Percentiles rank a stretch among this genome's conserved stretches.
Evolutionary conservation across 2,113 vertebrate species (phyloP).

Genomic region (Sciurus niger): DNA sequence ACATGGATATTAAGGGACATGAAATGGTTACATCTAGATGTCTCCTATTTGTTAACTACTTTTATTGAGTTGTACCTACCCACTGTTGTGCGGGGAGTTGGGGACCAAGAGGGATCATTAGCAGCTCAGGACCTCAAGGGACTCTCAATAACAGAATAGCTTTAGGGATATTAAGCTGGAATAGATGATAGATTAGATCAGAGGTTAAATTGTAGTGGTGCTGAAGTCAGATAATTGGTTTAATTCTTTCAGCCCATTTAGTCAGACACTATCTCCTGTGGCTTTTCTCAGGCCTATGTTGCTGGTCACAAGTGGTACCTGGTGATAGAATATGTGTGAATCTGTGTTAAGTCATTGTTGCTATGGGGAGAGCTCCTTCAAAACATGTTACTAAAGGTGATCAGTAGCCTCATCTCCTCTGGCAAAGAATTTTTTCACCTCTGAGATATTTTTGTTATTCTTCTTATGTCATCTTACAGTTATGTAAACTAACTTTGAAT

Average conservation of each 20-base stretch:
- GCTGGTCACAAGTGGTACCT: neutral
- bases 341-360: neutral
- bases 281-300: neutral
- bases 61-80: neutral
- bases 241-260: constrained; percentile 43
- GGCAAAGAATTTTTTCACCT: constrained; percentile 10
- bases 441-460: neutral
- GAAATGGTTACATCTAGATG: constrained; percentile 32
- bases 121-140: neutral
- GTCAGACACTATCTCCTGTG: neutral
- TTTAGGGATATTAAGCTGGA: constrained; percentile 20
- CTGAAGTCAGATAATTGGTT: constrained; percentile 27
- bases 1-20: neutral
- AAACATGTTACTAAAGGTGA: neutral
- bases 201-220: constrained; percentile 26
- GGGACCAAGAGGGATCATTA: constrained; percentile 7
- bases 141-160: neutral
- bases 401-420: neutral
- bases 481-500: constrained; percentile 1
- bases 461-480: neutral
- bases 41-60: constrained; percentile 60
- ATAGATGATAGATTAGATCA: constrained; percentile 21
- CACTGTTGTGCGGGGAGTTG: neutral
- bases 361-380: neutral
- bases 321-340: neutral